Conservation (phyloP, 2,113 vertebrate genomes). For the Grammomys dolichurus region DNA sequence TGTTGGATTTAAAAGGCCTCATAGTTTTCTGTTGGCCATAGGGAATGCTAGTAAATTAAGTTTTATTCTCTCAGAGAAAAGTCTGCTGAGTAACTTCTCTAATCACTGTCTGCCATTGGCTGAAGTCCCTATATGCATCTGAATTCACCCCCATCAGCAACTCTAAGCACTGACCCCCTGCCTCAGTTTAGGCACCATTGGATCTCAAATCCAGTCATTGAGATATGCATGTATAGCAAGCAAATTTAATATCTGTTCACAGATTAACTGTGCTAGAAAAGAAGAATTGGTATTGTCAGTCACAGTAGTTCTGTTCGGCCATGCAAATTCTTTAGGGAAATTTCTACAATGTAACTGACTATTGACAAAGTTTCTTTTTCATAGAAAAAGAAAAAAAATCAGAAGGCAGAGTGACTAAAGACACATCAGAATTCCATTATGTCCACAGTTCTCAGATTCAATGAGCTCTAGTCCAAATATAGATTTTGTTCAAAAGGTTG, state of each 20-base stretch:
- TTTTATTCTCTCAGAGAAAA: too few species aligned
- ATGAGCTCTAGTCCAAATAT: neutral
- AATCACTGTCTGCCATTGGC: too few species aligned
- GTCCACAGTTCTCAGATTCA: neutral
- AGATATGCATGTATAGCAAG: neutral
- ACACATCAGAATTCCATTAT: neutral
- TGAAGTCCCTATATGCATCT: too few species aligned
- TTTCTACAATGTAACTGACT: neutral
- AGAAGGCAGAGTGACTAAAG: neutral
- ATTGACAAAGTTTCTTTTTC: neutral
- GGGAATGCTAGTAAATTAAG: too few species aligned
- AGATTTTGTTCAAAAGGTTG: neutral
- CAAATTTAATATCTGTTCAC: neutral
- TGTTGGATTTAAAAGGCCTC: too few species aligned
- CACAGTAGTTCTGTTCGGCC: neutral
- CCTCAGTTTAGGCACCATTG: too few species aligned
- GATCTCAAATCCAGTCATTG: too few species aligned
- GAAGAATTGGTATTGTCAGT: neutral
- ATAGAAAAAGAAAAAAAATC: neutral
- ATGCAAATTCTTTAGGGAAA: neutral
- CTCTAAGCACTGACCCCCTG: too few species aligned
- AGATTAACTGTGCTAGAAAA: neutral
- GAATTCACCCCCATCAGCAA: too few species aligned
- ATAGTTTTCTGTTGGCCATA: too few species aligned
- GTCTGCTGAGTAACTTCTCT: too few species aligned